Conservation (phyloP, 2,797 vertebrate species). For the Lophotriccus pileatus region DNA sequence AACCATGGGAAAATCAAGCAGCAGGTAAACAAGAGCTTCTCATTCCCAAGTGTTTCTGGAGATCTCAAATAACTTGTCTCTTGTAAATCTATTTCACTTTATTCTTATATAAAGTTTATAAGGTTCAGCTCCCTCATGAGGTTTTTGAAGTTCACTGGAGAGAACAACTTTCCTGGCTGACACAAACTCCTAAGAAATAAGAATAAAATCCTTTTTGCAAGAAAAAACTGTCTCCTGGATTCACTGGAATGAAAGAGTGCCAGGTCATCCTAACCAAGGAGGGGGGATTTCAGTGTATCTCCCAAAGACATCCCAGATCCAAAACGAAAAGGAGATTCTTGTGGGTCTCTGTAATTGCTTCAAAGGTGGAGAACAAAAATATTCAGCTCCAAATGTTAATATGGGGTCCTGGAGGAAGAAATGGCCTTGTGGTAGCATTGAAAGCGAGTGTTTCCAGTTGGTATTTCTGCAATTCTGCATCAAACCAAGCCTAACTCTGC, state of each 20-base stretch:
- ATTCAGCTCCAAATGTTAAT: background rate
- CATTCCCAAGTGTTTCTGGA: background rate
- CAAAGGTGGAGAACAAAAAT: background rate
- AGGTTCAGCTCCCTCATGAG: background rate
- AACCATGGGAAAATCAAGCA: background rate
- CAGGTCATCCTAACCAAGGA: background rate
- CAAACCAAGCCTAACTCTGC: background rate
- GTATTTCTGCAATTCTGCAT: background rate
- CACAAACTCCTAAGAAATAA: background rate
- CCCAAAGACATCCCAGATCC: background rate
- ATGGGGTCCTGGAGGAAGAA: background rate
- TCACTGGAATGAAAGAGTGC: background rate
- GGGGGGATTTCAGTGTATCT: background rate
- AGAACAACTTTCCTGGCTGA: background rate
- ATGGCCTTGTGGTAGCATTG: background rate
- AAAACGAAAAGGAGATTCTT: background rate
- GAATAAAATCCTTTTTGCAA: background rate
- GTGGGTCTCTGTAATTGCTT: background rate
- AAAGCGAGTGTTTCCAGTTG: background rate
- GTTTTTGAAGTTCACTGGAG: background rate
- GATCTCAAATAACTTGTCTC: background rate
- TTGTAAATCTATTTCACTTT: constrained; percentile 12
- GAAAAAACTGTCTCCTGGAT: background rate
- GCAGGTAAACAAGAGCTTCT: background rate
- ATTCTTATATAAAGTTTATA: constrained; percentile 21